Conservation (phyloP, 2,797 vertebrate genomes). For the Melanotaenia nigrans region DNA sequence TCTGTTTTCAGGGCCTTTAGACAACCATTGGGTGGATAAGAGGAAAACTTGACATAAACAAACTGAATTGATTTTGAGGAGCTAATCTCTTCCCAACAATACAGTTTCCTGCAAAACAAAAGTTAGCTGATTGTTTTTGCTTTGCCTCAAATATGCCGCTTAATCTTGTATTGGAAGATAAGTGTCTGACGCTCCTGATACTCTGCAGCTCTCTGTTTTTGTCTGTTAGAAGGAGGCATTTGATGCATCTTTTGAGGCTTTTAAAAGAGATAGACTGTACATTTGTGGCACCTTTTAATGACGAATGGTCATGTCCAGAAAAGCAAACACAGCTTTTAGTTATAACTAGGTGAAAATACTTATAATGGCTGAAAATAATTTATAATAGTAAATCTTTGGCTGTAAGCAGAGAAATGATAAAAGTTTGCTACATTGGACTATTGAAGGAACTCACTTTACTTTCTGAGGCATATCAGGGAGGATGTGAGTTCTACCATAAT, state of each 20-base stretch:
- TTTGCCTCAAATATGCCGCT: constrained; percentile 8
- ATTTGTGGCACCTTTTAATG: neutral
- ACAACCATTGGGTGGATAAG: constrained; percentile 20
- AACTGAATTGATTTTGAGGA: constrained; percentile 28
- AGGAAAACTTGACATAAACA: constrained; percentile 49
- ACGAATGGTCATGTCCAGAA: neutral
- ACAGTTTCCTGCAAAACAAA: constrained; percentile 54
- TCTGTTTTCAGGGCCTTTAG: constrained; percentile 20
- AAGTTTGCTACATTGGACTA: constrained; percentile 4
- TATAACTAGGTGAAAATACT: neutral
- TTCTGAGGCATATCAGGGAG: constrained; percentile 46
- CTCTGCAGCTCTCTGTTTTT: neutral
- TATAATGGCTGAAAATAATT: neutral
- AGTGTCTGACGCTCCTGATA: constrained; percentile 17
- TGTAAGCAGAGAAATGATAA: neutral
- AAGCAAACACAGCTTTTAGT: neutral
- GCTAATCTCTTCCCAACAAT: constrained; percentile 30
- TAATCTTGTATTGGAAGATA: constrained; percentile 40
- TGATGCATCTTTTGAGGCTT: neutral
- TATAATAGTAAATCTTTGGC: neutral
- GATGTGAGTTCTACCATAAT: constrained; percentile 68
- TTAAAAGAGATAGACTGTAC: neutral
- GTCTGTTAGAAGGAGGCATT: neutral
- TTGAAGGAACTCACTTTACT: constrained; percentile 15
- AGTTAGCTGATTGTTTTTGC: constrained; percentile 28